Conservation (phyloP, 2,113 vertebrate genomes). For the Thryonomys swinderianus region DNA sequence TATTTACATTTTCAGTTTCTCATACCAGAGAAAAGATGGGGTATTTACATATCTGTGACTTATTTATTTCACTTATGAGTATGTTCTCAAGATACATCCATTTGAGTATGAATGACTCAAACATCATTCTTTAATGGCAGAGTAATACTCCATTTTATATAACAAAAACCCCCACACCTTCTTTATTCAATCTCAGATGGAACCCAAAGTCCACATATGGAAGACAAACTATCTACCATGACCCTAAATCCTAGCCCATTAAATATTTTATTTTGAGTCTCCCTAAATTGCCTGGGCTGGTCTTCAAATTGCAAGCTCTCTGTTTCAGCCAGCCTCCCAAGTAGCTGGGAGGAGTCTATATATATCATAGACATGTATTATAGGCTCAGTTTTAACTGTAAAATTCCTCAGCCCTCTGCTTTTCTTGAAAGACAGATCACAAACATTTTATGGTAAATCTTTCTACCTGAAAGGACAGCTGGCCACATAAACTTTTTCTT, state of each 20-base stretch:
- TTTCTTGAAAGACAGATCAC: background rate
- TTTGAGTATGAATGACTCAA: too few relatives aligned
- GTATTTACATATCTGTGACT: too few relatives aligned
- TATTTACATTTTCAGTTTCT: too few relatives aligned
- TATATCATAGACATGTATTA: background rate
- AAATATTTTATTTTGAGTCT: background rate
- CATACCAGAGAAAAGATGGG: too few relatives aligned
- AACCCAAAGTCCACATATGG: background rate
- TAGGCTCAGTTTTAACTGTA: background rate
- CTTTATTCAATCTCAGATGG: too few relatives aligned
- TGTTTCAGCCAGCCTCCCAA: background rate
- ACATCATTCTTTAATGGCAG: too few relatives aligned
- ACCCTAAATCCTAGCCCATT: background rate
- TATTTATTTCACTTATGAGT: too few relatives aligned
- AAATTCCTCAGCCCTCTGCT: background rate
- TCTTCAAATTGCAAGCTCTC: background rate
- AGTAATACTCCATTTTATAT: too few relatives aligned
- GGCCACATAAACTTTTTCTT: background rate
- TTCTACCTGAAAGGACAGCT: background rate
- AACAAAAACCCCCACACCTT: too few relatives aligned
- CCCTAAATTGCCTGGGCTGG: background rate
- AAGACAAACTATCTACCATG: background rate
- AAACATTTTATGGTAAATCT: background rate
- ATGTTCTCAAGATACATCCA: too few relatives aligned
- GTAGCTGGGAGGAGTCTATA: background rate